Evolutionary conservation across 1,140 invertebrate species (phyloP), one percentile per base, ranked within the genome.

Genomic region (Psilanteris sp.): DNA sequence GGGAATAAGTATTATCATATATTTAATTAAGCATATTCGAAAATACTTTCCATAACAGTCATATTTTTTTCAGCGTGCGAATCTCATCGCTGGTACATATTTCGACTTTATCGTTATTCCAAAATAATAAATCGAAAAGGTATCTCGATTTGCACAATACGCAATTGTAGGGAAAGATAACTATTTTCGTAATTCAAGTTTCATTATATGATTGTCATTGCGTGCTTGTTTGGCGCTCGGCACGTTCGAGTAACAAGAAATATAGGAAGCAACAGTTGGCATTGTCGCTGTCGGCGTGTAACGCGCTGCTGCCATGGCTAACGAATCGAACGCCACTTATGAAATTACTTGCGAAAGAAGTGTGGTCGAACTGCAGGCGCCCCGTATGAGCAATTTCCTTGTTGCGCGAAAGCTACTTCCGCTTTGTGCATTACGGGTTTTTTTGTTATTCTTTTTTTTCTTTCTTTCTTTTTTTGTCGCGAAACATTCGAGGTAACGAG

Each of bases 231-330:
- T 62, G 26, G 70, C 31, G 46, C 20, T 11, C 29, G 15, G 43
- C 54, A 66, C 44, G 61, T 74, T 26, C 50, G 26, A 34, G 29
- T 16, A 8, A 37, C 61, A 66, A 59, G 71, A 74, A 74, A 74
- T 74, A 13, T 48, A 74, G 71, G 71, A 74, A 74, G 71, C 71
- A 66, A 66, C 70, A 66, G 61, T 72, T 74, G 61, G 61, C 61
- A 59, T 54, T 59, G 70, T 66, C 61, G 61, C 36, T 46, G 70
- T 20, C 44, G 26, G 43, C 34, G 2, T 61, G 70, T 37, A 34
- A 55, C 59, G 52, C 70, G 70, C 43, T 41, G 70, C 43, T 41
- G 24, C 59, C 34, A 41, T 64, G 46, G 46, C 61, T 67, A 66
- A 74, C 70, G 54, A 66, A 61, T 61, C 70, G 52, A 74, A 26